phyloP scores from a whole-genome alignment of 2,113 vertebrate species.

The Myotis davidii region DNA sequence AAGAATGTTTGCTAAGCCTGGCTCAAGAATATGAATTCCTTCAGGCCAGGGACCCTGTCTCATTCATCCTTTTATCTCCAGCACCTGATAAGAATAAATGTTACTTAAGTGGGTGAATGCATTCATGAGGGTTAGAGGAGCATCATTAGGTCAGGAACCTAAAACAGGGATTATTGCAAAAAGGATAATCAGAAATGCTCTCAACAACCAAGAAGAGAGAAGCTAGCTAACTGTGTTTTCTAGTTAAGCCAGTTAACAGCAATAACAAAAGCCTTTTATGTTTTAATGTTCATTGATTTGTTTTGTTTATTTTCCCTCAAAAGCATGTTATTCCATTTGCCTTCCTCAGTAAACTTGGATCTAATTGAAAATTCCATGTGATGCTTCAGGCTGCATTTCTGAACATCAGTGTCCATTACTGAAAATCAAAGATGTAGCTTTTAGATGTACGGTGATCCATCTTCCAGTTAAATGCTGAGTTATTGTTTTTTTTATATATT shows the following conservation, averaged over 20 bases:
- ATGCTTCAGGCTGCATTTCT: not conserved
- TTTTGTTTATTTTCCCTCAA: not conserved
- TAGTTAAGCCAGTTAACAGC: not conserved
- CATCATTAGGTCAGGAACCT: not conserved
- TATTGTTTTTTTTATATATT: not conserved
- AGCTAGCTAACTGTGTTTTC: not conserved
- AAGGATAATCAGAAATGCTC: not conserved
- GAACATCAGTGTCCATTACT: not conserved
- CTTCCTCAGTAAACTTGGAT: not conserved
- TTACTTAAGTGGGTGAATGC: not conserved
- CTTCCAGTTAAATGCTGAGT: not conserved
- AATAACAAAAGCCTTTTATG: not conserved
- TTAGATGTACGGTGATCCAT: not conserved
- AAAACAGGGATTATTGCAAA: not conserved
- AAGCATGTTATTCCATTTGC: not conserved
- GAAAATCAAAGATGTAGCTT: not conserved
- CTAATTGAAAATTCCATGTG: not conserved
- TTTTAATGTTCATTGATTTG: not conserved
- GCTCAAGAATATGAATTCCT: not conserved
- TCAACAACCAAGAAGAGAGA: not conserved
- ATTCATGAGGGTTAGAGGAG: not conserved
- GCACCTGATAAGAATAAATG: not conserved
- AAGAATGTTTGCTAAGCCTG: not conserved
- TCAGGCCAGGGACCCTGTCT: not conserved
- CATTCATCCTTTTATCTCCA: not conserved